Evolutionary conservation across 2,888 invertebrate species (phyloP), one percentile per base, ranked within the genome.

Genomic region (Petrolisthes cinctipes): DNA sequence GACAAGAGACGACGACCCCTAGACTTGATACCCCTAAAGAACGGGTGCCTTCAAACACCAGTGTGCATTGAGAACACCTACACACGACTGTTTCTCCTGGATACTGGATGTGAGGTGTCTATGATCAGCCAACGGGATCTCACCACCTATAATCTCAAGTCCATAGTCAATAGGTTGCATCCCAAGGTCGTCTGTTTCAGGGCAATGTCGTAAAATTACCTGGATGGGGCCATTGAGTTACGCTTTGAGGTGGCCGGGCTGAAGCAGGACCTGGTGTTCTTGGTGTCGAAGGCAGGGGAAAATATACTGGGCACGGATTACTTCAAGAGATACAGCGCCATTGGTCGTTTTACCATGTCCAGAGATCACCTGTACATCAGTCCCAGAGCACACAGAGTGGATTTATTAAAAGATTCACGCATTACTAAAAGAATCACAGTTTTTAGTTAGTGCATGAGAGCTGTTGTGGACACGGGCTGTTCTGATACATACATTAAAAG

Each of bases 71-170:
- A 17, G 6, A n/a, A n/a, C 20, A 71, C 14, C 7, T 71, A 71
- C 71, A 71, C 71, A n/a, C 14, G 71, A 6, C 20, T 1, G 14
- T 71, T 71, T 71, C 71, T 71, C n/a, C 14, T 71, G 14, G 71
- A 71, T 20, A n/a, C n/a, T n/a, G 71, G 71, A 7, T n/a, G 71
- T n/a, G 71, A 6, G 6, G 71, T 71, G 71, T 71, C 71, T 20
- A 71, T 71, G 71, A n/a, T 71, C 71, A 71, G 71, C 71, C 71
- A n/a, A 7, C 6, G 20, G 71, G 71, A 71, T n/a, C 71, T 71
- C 14, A 6, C 14, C 14, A n/a, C 14, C 2, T 20, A 71, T 20
- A 20, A n/a, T 20, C 71, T 71, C 14, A 7, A 17, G n/a, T 71
- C 71, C 14, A 14, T 1, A n/a, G 71, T 71, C 6, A 20, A 71